phyloP scores from a whole-genome alignment of 2,113 vertebrate genomes.

The Solea senegalensis region DNA sequence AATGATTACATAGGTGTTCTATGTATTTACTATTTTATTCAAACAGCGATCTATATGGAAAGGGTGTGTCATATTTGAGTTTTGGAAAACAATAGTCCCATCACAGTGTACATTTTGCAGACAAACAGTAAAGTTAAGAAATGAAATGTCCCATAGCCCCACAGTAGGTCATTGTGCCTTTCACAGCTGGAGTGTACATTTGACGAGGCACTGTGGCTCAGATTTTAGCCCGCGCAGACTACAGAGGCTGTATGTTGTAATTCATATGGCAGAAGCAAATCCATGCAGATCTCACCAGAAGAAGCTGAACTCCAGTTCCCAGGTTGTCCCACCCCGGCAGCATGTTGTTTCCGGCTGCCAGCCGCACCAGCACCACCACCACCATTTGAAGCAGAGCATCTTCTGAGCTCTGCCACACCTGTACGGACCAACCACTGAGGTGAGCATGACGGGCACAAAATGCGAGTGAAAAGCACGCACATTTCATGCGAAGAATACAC shows the following conservation, averaged over 20 bases:
- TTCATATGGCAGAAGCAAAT: neutral
- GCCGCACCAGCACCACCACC: constrained; percentile 83
- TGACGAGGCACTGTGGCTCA: neutral
- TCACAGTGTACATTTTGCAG: neutral
- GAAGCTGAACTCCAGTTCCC: constrained; percentile 89
- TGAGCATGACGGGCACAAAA: neutral
- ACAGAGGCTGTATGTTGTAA: neutral
- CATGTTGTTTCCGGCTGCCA: constrained; percentile 75
- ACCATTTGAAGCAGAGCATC: constrained; percentile 89
- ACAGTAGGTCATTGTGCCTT: neutral
- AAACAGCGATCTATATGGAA: no score
- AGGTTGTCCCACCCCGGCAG: constrained; percentile 87
- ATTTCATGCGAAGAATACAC: no score
- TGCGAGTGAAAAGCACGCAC: neutral
- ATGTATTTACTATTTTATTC: neutral
- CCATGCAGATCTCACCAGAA: constrained; percentile 83
- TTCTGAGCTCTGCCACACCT: constrained; percentile 97
- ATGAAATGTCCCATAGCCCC: neutral
- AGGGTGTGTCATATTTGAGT: neutral
- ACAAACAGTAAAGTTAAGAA: no score
- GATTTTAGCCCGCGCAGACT: neutral
- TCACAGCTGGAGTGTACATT: neutral
- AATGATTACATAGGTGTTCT: neutral
- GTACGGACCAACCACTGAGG: constrained; percentile 27
- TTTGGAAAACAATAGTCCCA: neutral